Conservation (phyloP, 2,888 invertebrate species). For the Tenthredo mesomela region DNA sequence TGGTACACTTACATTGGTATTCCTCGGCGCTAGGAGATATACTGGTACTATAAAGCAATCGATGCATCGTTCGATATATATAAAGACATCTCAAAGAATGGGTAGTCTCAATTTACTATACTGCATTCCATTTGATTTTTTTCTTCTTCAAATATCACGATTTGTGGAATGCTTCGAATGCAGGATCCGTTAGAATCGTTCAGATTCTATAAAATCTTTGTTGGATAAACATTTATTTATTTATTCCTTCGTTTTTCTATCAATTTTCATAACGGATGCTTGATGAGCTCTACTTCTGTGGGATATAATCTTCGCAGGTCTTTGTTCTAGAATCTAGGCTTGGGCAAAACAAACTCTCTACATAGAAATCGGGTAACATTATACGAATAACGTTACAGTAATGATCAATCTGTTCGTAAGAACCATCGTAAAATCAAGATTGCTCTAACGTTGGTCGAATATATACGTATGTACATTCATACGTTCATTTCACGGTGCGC, state of each 20-base stretch:
- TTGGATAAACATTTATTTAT: constrained; percentile 27
- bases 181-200: constrained; percentile 39
- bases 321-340: constrained; percentile 28
- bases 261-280: constrained; percentile 47
- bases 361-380: constrained; percentile 18
- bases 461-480: not conserved
- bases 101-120: constrained; percentile 15
- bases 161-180: not conserved
- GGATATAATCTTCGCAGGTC: constrained; percentile 32
- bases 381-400: constrained; percentile 29
- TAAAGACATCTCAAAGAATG: not conserved
- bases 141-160: not conserved
- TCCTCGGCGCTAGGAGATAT: not conserved
- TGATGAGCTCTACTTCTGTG: constrained; percentile 43
- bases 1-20: not conserved
- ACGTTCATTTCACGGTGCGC: constrained; percentile 9
- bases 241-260: constrained; percentile 28
- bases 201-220: constrained; percentile 10
- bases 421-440: constrained; percentile 25
- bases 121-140: constrained; percentile 16
- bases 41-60: not conserved
- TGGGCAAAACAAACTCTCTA: constrained; percentile 20
- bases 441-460: not conserved
- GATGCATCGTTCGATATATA: constrained; percentile 20
- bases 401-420: constrained; percentile 28